These are phyloP conservation scores for Xanthorhoe spadicearia DNA, from an alignment of 2,888 invertebrate species.

Conservation along the genomic window DNA sequence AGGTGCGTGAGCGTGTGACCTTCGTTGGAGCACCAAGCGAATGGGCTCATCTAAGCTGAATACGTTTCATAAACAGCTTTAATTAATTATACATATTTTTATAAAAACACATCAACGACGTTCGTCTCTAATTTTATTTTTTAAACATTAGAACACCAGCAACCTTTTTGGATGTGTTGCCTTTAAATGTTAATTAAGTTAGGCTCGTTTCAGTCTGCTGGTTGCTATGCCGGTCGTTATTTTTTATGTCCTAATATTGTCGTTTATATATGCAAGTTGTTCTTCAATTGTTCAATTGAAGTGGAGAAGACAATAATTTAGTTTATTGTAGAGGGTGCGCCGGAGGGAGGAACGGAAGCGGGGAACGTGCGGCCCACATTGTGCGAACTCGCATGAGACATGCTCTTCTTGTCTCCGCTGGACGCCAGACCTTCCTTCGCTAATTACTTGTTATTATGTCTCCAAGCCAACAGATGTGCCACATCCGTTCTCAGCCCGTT, in stretches of 20 bases:
- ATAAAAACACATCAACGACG: slow-evolving; percentile 49
- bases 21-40: slow-evolving; percentile 68
- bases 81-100: slow-evolving; percentile 59
- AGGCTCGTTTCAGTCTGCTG: slow-evolving; percentile 34
- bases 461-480: slow-evolving; percentile 79
- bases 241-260: slow-evolving; percentile 39
- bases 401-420: slow-evolving; percentile 51
- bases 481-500: slow-evolving; percentile 73
- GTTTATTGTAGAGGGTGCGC: slow-evolving; percentile 46
- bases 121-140: slow-evolving; percentile 42
- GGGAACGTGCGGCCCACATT: slow-evolving; percentile 79
- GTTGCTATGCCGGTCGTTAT: slow-evolving; percentile 34
- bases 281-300: slow-evolving; percentile 53
- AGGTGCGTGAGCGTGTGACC: slow-evolving; percentile 72
- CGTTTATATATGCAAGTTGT: slow-evolving; percentile 37
- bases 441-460: slow-evolving; percentile 82
- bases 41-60: slow-evolving; percentile 71
- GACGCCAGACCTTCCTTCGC: slow-evolving; percentile 65
- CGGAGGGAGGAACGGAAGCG: slow-evolving; percentile 61
- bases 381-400: slow-evolving; percentile 68
- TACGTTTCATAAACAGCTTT: slow-evolving; percentile 63
- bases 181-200: slow-evolving; percentile 47
- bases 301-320: slow-evolving; percentile 48
- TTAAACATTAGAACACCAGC: slow-evolving; percentile 43
- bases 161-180: slow-evolving; percentile 36